Percentiles rank a stretch among this genome's conserved stretches.
phyloP scores from a whole-genome alignment of 2,888 invertebrate species.

The Ptycholaimellus sp. region DNA sequence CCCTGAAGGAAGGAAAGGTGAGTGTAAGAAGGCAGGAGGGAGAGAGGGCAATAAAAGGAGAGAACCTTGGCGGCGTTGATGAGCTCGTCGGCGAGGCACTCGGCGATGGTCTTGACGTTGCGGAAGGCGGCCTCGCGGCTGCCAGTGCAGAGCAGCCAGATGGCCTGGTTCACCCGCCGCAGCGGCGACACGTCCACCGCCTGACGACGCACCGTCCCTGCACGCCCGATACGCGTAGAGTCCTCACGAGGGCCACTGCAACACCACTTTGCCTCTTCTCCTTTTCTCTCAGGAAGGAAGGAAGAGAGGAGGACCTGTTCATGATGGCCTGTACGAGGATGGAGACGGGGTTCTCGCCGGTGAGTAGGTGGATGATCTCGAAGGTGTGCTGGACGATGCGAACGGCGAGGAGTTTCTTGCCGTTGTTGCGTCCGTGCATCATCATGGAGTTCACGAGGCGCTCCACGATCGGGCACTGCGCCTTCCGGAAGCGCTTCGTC shows the following conservation, averaged over 20 bases:
- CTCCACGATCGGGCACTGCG: conserved; percentile 93
- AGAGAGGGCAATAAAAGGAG: not conserved
- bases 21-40: not conserved
- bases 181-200: conserved; percentile 94
- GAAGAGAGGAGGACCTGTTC: too few species aligned
- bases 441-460: conserved; percentile 79
- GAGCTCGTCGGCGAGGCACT: conserved; percentile 91
- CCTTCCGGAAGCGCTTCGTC: conserved; percentile 73
- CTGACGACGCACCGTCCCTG: conserved; percentile 90
- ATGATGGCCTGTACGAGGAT: conserved; percentile 80
- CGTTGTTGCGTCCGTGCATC: conserved; percentile 98
- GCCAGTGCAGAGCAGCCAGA: conserved; percentile 90
- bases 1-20: too few species aligned
- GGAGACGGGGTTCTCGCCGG: conserved; percentile 40
- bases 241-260: conserved; percentile 95
- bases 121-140: conserved; percentile 93
- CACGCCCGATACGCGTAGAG: conserved; percentile 92
- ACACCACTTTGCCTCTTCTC: too few species aligned
- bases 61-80: conserved; percentile 84
- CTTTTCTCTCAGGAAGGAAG: too few species aligned
- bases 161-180: conserved; percentile 88
- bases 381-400: conserved; percentile 92
- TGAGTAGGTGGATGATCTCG: conserved; percentile 58
- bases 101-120: conserved; percentile 95
- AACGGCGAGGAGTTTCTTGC: conserved; percentile 89